Base-by-base conservation (phyloP, 2,888 invertebrate genomes). In the Ichneumoninae sp. region DNA sequence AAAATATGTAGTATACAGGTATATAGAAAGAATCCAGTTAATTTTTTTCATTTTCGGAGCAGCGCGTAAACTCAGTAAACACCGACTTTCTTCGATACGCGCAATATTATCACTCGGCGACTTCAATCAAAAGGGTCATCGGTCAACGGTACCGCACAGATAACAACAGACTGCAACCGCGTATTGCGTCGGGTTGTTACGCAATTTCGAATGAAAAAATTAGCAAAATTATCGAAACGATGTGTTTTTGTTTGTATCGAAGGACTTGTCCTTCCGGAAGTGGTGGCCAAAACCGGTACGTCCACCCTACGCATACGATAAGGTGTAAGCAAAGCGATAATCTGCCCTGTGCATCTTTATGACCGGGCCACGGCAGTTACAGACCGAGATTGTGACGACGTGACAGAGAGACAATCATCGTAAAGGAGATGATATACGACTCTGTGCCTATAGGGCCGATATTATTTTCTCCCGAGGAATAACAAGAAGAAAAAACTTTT, bases 321-420 rank as follows among this genome's bases (percentile, higher is more conserved):
- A 60, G 13, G 52, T 52, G 50, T 52, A 62, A 79, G 16, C 22
- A 22, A 72, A 66, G 44, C 36, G 72, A 66, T 30, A 57, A 40
- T 30, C 36, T 36, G 65, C 26, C 26, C 26, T 2, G 36, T 66
- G 26, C 47, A n/a, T 52, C 62, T 87, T 88, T 86, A 87, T 84
- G 85, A 80, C 57, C 77, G 70, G 82, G 71, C 72, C 60, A 66
- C 33, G 54, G 50, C 70, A 76, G 72, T 80, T 80, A 82, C 75
- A n/a, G 71, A 84, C 77, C 65, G 74, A 80, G 75, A 85, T 74
- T 77, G 80, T 80, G 85, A 85, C 84, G 83, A 86, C 80, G 70
- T 85, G 87, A 87, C 89, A 80, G 84, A 82, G 85, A 84, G 85
- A 89, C 88, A 88, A 88, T 87, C 87, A 84, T 86, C 85, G 84